Percentiles rank a stretch among this genome's conserved stretches.
phyloP scores from a whole-genome alignment of 2,113 vertebrate species.

The Melanostigma gelatinosum region DNA sequence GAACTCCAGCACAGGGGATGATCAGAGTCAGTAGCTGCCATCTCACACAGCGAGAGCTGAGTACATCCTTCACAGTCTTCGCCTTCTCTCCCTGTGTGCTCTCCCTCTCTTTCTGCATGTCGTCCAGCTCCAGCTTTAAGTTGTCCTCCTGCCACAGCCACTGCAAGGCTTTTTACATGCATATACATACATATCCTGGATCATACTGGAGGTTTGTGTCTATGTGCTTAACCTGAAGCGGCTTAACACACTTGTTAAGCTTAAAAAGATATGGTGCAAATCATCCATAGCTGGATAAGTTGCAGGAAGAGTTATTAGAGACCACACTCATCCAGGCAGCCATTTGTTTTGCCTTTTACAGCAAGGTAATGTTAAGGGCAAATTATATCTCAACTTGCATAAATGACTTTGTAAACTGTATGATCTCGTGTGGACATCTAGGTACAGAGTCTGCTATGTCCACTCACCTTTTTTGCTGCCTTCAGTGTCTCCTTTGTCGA shows the following conservation, averaged over 20 bases:
- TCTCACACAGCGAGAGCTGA: slow-evolving; percentile 66
- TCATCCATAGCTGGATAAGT: background rate
- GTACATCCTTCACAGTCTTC: slow-evolving; percentile 69
- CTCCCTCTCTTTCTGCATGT: slow-evolving; percentile 72
- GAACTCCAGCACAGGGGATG: slow-evolving; percentile 65
- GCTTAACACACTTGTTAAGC: background rate
- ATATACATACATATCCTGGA: slow-evolving; percentile 13
- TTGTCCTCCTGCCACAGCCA: slow-evolving; percentile 78
- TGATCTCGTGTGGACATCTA: background rate
- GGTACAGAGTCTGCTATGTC: background rate
- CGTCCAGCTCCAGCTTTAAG: slow-evolving; percentile 67
- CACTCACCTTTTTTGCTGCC: slow-evolving; percentile 81
- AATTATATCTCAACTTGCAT: background rate
- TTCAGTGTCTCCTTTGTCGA: slow-evolving; percentile 83
- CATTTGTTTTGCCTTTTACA: background rate
- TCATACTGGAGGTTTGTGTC: background rate
- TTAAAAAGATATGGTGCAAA: background rate
- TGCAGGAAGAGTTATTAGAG: background rate
- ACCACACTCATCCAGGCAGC: too few relatives aligned
- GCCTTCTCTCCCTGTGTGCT: slow-evolving; percentile 53
- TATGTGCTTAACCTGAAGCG: background rate
- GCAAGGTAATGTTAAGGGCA: background rate
- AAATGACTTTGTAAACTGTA: background rate
- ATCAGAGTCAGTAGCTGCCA: slow-evolving; percentile 76
- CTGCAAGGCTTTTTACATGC: slow-evolving; percentile 67